Evolutionary conservation across 2,113 vertebrate species (phyloP).

Genomic region (Thinocorus orbignyianus): DNA sequence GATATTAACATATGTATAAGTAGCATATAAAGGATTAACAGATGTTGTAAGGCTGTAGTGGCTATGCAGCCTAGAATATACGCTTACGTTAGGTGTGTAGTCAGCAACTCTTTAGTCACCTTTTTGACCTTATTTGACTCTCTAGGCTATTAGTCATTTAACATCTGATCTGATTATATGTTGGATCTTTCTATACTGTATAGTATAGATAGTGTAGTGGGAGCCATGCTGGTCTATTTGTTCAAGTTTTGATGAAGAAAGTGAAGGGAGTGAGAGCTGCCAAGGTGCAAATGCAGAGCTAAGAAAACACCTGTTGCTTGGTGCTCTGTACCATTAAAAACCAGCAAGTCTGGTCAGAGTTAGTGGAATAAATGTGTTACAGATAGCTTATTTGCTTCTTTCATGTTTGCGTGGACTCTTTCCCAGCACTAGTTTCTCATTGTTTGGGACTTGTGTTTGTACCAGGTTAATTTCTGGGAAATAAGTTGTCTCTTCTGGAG

Average conservation of each 20-base stretch:
- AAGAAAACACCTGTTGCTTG: rapidly evolving
- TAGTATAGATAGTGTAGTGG: neutral
- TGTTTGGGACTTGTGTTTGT: neutral
- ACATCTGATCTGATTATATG: neutral
- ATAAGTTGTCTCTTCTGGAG: neutral
- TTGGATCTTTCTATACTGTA: neutral
- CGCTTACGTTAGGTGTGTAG: too few relatives aligned
- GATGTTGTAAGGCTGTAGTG: neutral
- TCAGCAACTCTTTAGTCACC: neutral
- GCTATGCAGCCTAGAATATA: neutral
- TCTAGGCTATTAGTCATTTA: neutral
- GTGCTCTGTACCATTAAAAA: neutral
- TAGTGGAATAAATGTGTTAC: neutral
- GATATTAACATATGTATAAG: neutral
- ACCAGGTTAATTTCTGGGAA: neutral
- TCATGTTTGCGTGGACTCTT: neutral
- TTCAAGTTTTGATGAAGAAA: neutral
- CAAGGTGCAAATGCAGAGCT: neutral
- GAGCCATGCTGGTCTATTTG: neutral
- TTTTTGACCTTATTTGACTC: neutral
- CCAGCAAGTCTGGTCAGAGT: neutral
- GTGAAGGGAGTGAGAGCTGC: neutral
- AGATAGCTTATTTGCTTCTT: neutral
- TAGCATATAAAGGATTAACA: neutral
- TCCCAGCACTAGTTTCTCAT: neutral